Evolutionary conservation across 2,113 vertebrate genomes (phyloP), one percentile per base, ranked within the genome.

Genomic region (Hymenochirus boettgeri): DNA sequence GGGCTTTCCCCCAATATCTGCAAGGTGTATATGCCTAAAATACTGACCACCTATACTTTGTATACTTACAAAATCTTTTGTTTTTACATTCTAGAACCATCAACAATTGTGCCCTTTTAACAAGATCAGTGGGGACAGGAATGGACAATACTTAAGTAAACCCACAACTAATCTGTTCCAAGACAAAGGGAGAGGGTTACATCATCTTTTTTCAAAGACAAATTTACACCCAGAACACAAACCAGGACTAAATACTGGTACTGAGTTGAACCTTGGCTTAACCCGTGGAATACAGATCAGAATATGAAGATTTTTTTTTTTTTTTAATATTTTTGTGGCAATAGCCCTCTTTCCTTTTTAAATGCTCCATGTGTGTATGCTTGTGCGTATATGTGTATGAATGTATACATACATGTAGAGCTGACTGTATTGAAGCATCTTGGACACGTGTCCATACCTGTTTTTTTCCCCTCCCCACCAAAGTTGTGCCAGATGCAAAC

Each of bases 171-270:
- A 8, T 18, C 29, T 27, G 9, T 33, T 51, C 27, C 48, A 42
- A 24, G 26, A 60, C 33, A 42, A 54, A 22, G 29, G 25, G 2
- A 65, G 26, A 51, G 58, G 58, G 50, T 24, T 8, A 57, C 25
- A 19, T 53, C 54, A 25, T 29, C 45, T 35, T 35, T 12, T 13
- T 35, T 35, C 10, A 7, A 13, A 3, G 9, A 12, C 15, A 33
- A 33, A 33, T 35, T 7, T 13, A 35, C 6, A 7, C 15, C 33
- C 22, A 25, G 22, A 31, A 65, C 56, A 3, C 33, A 48, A 50
- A 39, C 29, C 27, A 46, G 62, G 39, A 57, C 53, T 55, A 17
- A 45, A 46, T 61, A 57, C 65, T 61, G 33, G 48, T 24, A 54
- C 39, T 21, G 15, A 10, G 18, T 33, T 50, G 10, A 63, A 63